Percentiles rank a stretch among this genome's conserved stretches.
phyloP scores from a whole-genome alignment of 2,888 invertebrate genomes.

The Ligdia adustata region DNA sequence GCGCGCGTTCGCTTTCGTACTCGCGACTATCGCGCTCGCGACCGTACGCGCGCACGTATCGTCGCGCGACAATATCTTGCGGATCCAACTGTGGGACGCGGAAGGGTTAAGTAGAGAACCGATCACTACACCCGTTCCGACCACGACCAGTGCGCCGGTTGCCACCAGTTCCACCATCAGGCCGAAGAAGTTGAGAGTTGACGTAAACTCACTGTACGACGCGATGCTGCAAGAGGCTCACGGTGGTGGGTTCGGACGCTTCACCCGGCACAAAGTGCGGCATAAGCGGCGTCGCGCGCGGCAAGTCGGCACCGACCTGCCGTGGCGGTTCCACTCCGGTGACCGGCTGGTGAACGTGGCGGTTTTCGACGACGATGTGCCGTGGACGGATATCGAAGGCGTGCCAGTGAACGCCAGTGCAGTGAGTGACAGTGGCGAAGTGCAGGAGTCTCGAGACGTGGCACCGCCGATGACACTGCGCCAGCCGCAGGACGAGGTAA shows the following conservation, averaged over 20 bases:
- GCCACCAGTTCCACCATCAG: slow-evolving; percentile 39
- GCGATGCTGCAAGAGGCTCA: slow-evolving; percentile 74
- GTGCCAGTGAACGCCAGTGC: slow-evolving; percentile 64
- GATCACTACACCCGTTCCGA: slow-evolving; percentile 48
- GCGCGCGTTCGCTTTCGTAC: slow-evolving; percentile 62
- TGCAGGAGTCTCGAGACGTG: slow-evolving; percentile 65
- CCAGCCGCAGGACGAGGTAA: slow-evolving; percentile 75
- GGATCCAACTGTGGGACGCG: slow-evolving; percentile 78
- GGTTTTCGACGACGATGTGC: slow-evolving; percentile 80
- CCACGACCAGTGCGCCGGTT: slow-evolving; percentile 40
- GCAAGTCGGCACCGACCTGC: slow-evolving; percentile 65
- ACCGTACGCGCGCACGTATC: slow-evolving; percentile 69
- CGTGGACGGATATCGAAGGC: slow-evolving; percentile 78
- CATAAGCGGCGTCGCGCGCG: slow-evolving; percentile 77
- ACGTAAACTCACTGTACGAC: slow-evolving; percentile 68
- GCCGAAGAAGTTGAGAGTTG: slow-evolving; percentile 66
- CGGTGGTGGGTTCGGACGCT: slow-evolving; percentile 63
- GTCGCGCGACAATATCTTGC: slow-evolving; percentile 76
- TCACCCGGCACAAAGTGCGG: slow-evolving; percentile 73
- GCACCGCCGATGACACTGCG: slow-evolving; percentile 73
- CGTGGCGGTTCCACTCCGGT: slow-evolving; percentile 83
- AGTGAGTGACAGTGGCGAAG: slow-evolving; percentile 77
- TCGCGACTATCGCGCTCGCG: slow-evolving; percentile 68
- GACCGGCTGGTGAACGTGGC: slow-evolving; percentile 77
- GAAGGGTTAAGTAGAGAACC: slow-evolving; percentile 74